phyloP scores from a whole-genome alignment of 2,888 invertebrate genomes.

The Ochlodes sylvanus region DNA sequence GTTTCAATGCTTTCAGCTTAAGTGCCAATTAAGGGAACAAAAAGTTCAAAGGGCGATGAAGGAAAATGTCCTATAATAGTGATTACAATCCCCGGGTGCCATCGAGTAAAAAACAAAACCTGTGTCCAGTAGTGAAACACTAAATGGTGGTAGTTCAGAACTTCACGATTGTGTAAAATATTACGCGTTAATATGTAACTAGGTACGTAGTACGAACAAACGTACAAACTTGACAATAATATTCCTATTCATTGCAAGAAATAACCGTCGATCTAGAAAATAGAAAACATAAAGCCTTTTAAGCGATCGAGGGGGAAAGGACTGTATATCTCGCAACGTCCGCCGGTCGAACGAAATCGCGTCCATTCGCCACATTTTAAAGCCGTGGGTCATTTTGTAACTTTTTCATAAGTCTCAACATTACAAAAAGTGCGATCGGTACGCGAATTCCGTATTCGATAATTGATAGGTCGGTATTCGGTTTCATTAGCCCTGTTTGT shows the following conservation, averaged over 20 bases:
- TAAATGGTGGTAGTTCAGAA: too few relatives aligned
- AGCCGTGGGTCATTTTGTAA: slow-evolving; percentile 32
- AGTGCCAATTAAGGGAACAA: too few relatives aligned
- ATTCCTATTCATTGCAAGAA: slow-evolving; percentile 33
- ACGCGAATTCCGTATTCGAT: slow-evolving; percentile 14
- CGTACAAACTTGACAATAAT: slow-evolving; percentile 33
- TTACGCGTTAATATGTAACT: too few relatives aligned
- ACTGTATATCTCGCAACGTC: slow-evolving; percentile 43
- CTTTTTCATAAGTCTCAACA: slow-evolving; percentile 29
- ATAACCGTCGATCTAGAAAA: slow-evolving; percentile 11
- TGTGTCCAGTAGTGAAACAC: too few relatives aligned
- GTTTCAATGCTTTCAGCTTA: too few relatives aligned
- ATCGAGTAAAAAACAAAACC: too few relatives aligned
- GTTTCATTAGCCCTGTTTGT: slow-evolving; percentile 18
- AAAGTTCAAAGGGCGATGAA: too few relatives aligned
- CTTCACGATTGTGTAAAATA: too few relatives aligned
- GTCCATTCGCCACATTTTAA: slow-evolving; percentile 35
- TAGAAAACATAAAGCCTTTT: slow-evolving; percentile 18
- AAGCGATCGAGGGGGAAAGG: slow-evolving; percentile 40
- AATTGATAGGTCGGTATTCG: slow-evolving; percentile 22
- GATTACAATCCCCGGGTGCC: too few relatives aligned
- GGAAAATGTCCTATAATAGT: too few relatives aligned
- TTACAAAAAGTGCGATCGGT: slow-evolving; percentile 24
- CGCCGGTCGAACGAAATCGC: slow-evolving; percentile 38
- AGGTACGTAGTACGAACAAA: neutral